Percentiles rank a stretch among this genome's conserved stretches.
phyloP scores from a whole-genome alignment of 2,888 invertebrate species.

The Piscicola geometra region DNA sequence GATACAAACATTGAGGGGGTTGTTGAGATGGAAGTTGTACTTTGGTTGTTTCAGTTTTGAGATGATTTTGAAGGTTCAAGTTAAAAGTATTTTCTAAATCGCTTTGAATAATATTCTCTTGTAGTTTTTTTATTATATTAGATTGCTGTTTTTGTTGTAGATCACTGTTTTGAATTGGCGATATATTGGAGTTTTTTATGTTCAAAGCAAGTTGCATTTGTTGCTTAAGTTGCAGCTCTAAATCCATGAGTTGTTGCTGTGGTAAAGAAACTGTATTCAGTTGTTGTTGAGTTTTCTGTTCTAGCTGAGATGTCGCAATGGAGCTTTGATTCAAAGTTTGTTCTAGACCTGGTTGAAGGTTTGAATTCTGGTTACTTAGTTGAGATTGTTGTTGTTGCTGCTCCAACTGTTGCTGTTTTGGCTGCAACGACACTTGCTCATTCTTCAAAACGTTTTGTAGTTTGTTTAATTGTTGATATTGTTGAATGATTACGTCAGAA shows the following conservation, averaged over 20 bases:
- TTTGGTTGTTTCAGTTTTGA: not conserved
- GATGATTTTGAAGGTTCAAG: too few species aligned
- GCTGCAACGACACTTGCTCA: too few species aligned
- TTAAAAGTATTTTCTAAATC: too few species aligned
- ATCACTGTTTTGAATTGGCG: too few species aligned
- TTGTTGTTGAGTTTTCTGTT: not conserved
- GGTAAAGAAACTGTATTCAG: not conserved
- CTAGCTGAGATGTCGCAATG: not conserved
- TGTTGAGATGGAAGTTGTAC: not conserved
- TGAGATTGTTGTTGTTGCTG: not conserved
- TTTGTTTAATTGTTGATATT: slow-evolving; percentile 20
- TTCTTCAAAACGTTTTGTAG: too few species aligned
- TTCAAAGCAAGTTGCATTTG: not conserved
- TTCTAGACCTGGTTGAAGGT: not conserved
- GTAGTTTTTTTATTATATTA: too few species aligned
- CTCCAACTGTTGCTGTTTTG: not conserved
- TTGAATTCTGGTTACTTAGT: not conserved
- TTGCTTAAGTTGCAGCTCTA: not conserved
- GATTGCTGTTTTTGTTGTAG: too few species aligned
- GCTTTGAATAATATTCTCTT: too few species aligned
- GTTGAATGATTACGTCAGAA: slow-evolving; percentile 26
- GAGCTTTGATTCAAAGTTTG: not conserved
- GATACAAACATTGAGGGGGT: not conserved
- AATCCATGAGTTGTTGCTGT: not conserved
- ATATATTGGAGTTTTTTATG: too few species aligned